A percentile compares a stretch with the other conserved stretches of the same genome.
phyloP scores from a whole-genome alignment of 1,140 invertebrate genomes.

The Papilio xuthus region DNA sequence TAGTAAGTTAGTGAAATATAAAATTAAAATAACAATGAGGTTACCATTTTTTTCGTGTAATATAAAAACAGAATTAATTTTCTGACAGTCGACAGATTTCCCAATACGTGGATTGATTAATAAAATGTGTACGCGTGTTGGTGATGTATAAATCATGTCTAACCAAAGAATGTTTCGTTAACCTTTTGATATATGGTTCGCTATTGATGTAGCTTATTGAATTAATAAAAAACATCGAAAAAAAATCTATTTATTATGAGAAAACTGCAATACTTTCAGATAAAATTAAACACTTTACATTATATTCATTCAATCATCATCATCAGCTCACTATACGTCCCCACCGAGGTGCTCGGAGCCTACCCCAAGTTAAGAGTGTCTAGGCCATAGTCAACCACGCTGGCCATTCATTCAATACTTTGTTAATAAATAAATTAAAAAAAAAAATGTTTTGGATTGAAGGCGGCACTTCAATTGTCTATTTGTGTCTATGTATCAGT shows the following conservation, averaged over 20 bases:
- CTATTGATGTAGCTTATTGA: background rate
- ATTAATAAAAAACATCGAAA: background rate
- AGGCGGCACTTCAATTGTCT: too few species aligned
- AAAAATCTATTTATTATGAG: background rate
- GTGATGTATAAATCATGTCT: constrained; percentile 10
- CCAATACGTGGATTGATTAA: constrained; percentile 15
- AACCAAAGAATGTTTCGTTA: constrained; percentile 20
- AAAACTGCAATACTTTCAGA: too few species aligned
- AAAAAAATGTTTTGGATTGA: too few species aligned
- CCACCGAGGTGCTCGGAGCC: too few species aligned
- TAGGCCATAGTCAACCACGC: too few species aligned
- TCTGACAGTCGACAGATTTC: background rate
- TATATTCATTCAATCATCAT: too few species aligned
- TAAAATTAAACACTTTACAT: too few species aligned
- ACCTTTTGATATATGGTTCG: background rate
- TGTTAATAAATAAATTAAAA: too few species aligned
- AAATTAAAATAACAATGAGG: background rate
- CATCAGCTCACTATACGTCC: too few species aligned
- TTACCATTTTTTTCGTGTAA: background rate
- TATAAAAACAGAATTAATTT: background rate
- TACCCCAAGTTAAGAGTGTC: too few species aligned
- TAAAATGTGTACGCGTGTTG: background rate
- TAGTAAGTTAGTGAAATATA: background rate
- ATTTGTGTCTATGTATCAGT: too few species aligned
- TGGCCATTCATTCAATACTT: too few species aligned